These are phyloP conservation scores for Ictalurus punctatus DNA, from an alignment of 2,113 vertebrate genomes.

Conservation along the genomic window DNA sequence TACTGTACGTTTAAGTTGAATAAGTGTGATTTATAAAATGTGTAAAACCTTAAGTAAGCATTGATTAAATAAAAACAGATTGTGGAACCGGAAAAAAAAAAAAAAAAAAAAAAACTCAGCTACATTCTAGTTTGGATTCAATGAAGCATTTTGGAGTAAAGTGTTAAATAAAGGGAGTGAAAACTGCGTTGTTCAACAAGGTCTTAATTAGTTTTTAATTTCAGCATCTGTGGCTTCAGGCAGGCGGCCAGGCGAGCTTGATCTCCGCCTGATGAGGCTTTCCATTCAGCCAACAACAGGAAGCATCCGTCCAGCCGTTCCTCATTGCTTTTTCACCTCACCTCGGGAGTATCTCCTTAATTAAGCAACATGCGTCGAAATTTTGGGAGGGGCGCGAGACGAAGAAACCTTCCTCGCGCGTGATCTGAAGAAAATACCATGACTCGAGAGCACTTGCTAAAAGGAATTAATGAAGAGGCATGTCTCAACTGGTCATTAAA, in stretches of 20 bases:
- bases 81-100: background rate
- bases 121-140: background rate
- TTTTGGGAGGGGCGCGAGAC: background rate
- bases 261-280: slow-evolving; percentile 24
- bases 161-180: slow-evolving; percentile 1
- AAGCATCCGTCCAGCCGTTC: background rate
- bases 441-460: background rate
- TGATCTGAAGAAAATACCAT: slow-evolving; percentile 3
- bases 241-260: slow-evolving; percentile 21
- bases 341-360: background rate
- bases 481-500: slow-evolving; percentile 42
- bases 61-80: background rate
- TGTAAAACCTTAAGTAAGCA: background rate
- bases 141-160: background rate
- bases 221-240: slow-evolving; percentile 46
- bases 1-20: background rate
- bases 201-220: slow-evolving; percentile 52
- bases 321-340: background rate
- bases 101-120: background rate
- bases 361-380: background rate
- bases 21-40: background rate
- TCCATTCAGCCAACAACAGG: slow-evolving; percentile 30
- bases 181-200: slow-evolving; percentile 21
- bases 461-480: background rate
- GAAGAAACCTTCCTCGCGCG: background rate